phyloP scores from a whole-genome alignment of 2,888 invertebrate species.

The Spilarctia lutea region DNA sequence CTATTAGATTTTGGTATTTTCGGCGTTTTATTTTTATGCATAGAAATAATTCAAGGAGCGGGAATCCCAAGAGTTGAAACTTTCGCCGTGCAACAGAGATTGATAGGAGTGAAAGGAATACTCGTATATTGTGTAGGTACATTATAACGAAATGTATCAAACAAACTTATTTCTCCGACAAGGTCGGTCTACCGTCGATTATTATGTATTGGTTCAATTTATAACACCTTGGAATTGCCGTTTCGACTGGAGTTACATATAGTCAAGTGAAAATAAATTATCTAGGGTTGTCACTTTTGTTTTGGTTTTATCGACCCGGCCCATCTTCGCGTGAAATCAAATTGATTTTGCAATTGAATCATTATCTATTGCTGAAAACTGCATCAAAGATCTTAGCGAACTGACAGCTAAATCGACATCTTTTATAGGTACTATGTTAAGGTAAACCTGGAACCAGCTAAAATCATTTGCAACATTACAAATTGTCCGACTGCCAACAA shows the following conservation, averaged over 20 bases:
- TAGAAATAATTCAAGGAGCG: not conserved
- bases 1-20: no score
- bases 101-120: conserved; percentile 12
- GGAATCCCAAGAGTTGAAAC: not conserved
- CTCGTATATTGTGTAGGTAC: not conserved
- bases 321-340: no score
- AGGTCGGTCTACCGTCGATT: not conserved
- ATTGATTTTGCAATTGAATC: no score
- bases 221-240: not conserved
- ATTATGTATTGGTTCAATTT: conserved; percentile 5
- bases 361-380: no score
- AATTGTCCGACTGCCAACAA: no score
- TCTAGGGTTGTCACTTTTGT: not conserved
- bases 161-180: not conserved
- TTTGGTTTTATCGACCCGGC: no score
- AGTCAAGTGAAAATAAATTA: not conserved
- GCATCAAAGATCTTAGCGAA: no score
- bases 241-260: not conserved
- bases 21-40: no score
- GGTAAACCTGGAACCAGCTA: no score
- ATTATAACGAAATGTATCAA: not conserved
- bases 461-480: no score
- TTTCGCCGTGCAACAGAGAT: not conserved
- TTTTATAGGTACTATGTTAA: no score
- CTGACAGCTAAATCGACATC: no score